phyloP scores from a whole-genome alignment of 2,797 vertebrate species.

The Malacoctenus gilli region DNA sequence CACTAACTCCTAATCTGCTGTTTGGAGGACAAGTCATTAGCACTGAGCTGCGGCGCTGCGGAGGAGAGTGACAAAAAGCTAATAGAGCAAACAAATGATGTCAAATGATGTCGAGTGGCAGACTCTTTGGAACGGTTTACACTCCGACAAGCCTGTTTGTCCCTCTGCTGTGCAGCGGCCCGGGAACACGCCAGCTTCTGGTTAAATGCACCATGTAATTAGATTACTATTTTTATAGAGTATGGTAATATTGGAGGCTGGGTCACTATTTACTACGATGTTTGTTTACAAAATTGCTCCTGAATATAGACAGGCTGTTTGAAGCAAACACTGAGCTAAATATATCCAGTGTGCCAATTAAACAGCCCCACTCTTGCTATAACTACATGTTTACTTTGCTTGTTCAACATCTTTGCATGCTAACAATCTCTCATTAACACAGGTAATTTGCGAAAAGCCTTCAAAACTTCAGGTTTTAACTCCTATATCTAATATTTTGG shows the following conservation, averaged over 20 bases:
- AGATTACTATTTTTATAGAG: not conserved
- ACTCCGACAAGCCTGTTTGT: constrained; percentile 19
- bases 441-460: too few species aligned
- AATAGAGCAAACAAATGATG: constrained; percentile 70
- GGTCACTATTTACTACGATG: not conserved
- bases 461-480: too few species aligned
- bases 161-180: not conserved
- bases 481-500: too few species aligned
- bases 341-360: too few species aligned
- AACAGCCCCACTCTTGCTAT: too few species aligned
- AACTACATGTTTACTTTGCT: too few species aligned
- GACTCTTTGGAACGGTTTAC: constrained; percentile 38
- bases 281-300: not conserved
- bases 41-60: constrained; percentile 35
- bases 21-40: constrained; percentile 64
- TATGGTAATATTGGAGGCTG: not conserved
- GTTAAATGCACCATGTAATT: constrained; percentile 14
- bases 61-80: constrained; percentile 61
- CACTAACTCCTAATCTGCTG: constrained; percentile 48
- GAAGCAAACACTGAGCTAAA: too few species aligned
- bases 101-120: constrained; percentile 54
- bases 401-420: too few species aligned
- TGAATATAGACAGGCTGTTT: too few species aligned
- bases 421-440: too few species aligned
- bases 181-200: constrained; percentile 11